A percentile compares a stretch with the other conserved stretches of the same genome.
Evolutionary conservation across 2,888 invertebrate genomes (phyloP).

Genomic region (Microlaimidae sp.): DNA sequence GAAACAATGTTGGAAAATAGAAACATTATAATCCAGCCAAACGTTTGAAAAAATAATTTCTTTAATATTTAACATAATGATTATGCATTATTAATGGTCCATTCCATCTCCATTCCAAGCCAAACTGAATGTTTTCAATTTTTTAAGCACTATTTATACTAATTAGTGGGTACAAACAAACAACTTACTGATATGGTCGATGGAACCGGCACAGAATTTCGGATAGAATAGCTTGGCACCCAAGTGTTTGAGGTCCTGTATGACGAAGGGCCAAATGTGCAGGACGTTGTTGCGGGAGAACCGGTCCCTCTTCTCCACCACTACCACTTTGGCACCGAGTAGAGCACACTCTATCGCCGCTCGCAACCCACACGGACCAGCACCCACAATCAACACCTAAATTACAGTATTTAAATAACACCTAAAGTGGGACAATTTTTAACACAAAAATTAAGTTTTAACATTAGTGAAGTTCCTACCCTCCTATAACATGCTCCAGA

Average conservation of each 20-base stretch:
- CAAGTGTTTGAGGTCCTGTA: constrained; percentile 73
- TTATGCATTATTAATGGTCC: neutral
- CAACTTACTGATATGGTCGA: constrained; percentile 76
- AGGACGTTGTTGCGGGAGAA: constrained; percentile 90
- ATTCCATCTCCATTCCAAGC: neutral
- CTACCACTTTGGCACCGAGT: constrained; percentile 78
- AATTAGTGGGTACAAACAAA: neutral
- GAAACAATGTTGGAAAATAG: too few species aligned
- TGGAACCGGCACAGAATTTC: constrained; percentile 92
- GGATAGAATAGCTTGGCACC: constrained; percentile 97
- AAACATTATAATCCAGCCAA: too few species aligned
- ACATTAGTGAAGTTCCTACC: too few species aligned
- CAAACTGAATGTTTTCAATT: neutral
- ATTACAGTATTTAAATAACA: too few species aligned
- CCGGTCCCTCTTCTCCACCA: constrained; percentile 76
- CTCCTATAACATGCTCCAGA: too few species aligned
- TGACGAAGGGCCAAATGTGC: constrained; percentile 94
- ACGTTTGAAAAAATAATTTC: constrained; percentile 3
- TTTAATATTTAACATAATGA: neutral
- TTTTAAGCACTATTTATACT: neutral
- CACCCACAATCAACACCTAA: constrained; percentile 70
- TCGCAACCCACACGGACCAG: constrained; percentile 72
- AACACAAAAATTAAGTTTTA: too few species aligned
- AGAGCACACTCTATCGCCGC: constrained; percentile 89
- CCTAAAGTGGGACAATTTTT: too few species aligned